Percentiles rank a stretch among this genome's conserved stretches.
Evolutionary conservation across 1,140 invertebrate species (phyloP).

Genomic region (Habropoda laboriosa): DNA sequence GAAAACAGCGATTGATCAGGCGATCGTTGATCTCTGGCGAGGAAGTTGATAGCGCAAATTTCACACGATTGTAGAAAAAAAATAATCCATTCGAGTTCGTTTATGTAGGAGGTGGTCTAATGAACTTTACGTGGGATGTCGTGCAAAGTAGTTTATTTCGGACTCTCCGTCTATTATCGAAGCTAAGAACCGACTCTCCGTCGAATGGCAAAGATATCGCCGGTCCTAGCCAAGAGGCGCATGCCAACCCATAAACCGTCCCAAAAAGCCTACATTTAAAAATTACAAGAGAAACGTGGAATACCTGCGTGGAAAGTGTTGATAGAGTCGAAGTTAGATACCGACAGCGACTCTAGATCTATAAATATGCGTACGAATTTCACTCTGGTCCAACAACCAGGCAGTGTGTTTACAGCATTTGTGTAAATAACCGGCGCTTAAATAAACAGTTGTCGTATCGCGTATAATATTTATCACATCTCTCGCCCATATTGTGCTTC

Average conservation of each 20-base stretch:
- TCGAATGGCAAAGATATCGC: too few relatives aligned
- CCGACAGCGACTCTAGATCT: not conserved
- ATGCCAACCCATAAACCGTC: too few relatives aligned
- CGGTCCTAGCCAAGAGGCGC: too few relatives aligned
- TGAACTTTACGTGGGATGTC: too few relatives aligned
- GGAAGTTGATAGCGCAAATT: constrained; percentile 36
- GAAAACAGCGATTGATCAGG: too few relatives aligned
- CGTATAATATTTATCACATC: constrained; percentile 71
- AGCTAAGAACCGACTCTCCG: too few relatives aligned
- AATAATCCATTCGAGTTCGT: constrained; percentile 20
- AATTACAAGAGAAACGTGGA: not conserved
- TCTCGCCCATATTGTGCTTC: constrained; percentile 43
- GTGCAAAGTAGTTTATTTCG: too few relatives aligned
- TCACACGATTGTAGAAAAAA: constrained; percentile 21
- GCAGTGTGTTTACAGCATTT: constrained; percentile 42
- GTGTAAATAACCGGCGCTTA: constrained; percentile 60
- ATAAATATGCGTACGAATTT: constrained; percentile 34
- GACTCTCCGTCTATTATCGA: too few relatives aligned
- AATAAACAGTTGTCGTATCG: constrained; percentile 65
- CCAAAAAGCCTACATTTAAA: too few relatives aligned
- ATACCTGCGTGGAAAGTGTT: constrained; percentile 15
- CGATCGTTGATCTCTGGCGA: too few relatives aligned
- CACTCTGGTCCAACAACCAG: not conserved
- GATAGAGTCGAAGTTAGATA: constrained; percentile 17
- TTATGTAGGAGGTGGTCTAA: too few relatives aligned